These are phyloP conservation scores for Mirounga angustirostris DNA, from an alignment of 2,113 vertebrate genomes.

Conservation along the genomic window DNA sequence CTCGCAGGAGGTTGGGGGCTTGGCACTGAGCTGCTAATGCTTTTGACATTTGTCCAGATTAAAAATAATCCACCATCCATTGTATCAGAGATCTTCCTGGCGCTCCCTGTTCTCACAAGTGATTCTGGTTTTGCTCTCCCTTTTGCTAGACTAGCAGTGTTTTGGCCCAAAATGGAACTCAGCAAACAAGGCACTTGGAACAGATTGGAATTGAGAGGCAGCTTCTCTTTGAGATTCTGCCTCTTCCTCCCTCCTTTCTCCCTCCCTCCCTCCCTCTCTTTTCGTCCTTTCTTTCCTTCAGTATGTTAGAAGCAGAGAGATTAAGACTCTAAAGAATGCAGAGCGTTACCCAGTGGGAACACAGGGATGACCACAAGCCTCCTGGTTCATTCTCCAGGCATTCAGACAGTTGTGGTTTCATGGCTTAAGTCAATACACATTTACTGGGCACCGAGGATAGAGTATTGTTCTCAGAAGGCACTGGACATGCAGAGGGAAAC, in stretches of 20 bases:
- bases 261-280: background rate
- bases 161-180: background rate
- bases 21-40: constrained; percentile 19
- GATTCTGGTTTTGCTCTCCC: background rate
- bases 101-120: background rate
- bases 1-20: background rate
- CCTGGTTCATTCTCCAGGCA: too few species aligned
- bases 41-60: constrained; percentile 70
- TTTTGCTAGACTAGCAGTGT: constrained; percentile 5
- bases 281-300: background rate
- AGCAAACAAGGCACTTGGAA: background rate
- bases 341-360: background rate
- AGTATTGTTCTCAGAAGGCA: background rate
- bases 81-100: constrained; percentile 29
- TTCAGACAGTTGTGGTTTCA: rapidly evolving
- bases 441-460: rapidly evolving
- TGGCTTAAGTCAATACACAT: too few species aligned
- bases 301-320: background rate
- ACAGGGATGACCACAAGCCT: rapidly evolving
- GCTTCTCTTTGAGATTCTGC: background rate
- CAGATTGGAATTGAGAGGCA: background rate
- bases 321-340: background rate
- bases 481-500: background rate
- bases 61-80: constrained; percentile 25
- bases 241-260: background rate